Evolutionary conservation across 2,113 vertebrate species (phyloP).

Genomic region (Gobius niger): DNA sequence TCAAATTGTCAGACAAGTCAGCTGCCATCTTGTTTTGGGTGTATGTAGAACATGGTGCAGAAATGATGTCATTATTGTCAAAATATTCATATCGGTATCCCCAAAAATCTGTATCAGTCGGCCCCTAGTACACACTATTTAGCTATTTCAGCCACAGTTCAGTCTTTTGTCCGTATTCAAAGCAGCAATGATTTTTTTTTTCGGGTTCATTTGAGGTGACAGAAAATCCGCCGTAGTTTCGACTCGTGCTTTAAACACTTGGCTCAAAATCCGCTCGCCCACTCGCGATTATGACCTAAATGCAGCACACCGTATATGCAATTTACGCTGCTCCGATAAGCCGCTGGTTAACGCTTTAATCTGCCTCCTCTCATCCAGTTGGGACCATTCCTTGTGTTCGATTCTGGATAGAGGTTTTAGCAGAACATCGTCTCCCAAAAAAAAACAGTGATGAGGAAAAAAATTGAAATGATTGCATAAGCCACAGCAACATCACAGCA

Average conservation of each 20-base stretch:
- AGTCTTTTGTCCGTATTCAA: background rate
- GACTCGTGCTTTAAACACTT: background rate
- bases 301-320: background rate
- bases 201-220: background rate
- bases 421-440: slow-evolving; percentile 1
- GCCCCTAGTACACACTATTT: too few relatives aligned
- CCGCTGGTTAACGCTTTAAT: slow-evolving; percentile 43
- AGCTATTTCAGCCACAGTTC: too few relatives aligned
- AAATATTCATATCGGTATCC: too few relatives aligned
- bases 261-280: background rate
- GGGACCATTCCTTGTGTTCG: slow-evolving; percentile 21
- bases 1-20: too few relatives aligned
- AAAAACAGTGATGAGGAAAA: slow-evolving; percentile 4
- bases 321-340: background rate
- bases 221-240: background rate
- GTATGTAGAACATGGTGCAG: too few relatives aligned
- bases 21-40: too few relatives aligned
- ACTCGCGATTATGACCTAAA: background rate
- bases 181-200: background rate
- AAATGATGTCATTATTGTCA: too few relatives aligned
- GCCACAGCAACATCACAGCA: background rate
- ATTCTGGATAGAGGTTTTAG: slow-evolving; percentile 14
- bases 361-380: slow-evolving; percentile 30
- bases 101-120: too few relatives aligned
- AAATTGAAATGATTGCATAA: slow-evolving; percentile 14